Percentiles rank a stretch among this genome's conserved stretches.
Evolutionary conservation across 2,888 invertebrate genomes (phyloP).

Genomic region (Caenorhabditis sulstoni): DNA sequence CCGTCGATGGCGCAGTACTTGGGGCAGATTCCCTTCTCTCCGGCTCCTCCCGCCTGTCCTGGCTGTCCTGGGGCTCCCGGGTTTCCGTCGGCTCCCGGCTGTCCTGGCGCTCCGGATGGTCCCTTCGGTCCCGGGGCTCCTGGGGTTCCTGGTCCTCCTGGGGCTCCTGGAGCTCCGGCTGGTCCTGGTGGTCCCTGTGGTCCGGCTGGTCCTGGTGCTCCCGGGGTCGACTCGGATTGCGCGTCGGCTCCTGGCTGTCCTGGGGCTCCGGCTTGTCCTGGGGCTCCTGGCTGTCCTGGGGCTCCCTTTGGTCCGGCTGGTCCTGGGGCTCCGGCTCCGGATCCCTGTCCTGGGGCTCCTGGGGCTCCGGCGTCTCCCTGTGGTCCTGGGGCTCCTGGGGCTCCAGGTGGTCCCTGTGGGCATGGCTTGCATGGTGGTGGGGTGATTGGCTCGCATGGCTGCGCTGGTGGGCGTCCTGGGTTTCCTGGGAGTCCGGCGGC

Average conservation of each 20-base stretch:
- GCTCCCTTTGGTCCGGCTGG: slow-evolving; percentile 68
- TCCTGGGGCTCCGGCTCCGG: slow-evolving; percentile 64
- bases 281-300: slow-evolving; percentile 61
- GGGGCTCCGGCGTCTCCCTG: slow-evolving; percentile 65
- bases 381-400: slow-evolving; percentile 71
- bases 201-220: slow-evolving; percentile 69
- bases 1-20: slow-evolving; percentile 79
- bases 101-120: slow-evolving; percentile 67
- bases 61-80: slow-evolving; percentile 70
- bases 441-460: slow-evolving; percentile 62
- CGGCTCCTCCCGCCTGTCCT: slow-evolving; percentile 67
- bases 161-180: slow-evolving; percentile 64
- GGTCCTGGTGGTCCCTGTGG: slow-evolving; percentile 64
- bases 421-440: slow-evolving; percentile 70
- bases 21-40: slow-evolving; percentile 78
- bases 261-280: slow-evolving; percentile 70
- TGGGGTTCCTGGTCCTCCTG: slow-evolving; percentile 62
- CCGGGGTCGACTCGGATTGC: slow-evolving; percentile 62
- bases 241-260: slow-evolving; percentile 69
- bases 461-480: slow-evolving; percentile 62
- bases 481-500: slow-evolving; percentile 70
- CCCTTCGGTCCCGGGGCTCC: slow-evolving; percentile 69
- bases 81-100: slow-evolving; percentile 69
- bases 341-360: slow-evolving; percentile 68
- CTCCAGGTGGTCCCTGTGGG: slow-evolving; percentile 67